Percentiles rank a stretch among this genome's conserved stretches.
Conservation (phyloP, 2,888 invertebrate genomes). For the Clivina fossor region DNA sequence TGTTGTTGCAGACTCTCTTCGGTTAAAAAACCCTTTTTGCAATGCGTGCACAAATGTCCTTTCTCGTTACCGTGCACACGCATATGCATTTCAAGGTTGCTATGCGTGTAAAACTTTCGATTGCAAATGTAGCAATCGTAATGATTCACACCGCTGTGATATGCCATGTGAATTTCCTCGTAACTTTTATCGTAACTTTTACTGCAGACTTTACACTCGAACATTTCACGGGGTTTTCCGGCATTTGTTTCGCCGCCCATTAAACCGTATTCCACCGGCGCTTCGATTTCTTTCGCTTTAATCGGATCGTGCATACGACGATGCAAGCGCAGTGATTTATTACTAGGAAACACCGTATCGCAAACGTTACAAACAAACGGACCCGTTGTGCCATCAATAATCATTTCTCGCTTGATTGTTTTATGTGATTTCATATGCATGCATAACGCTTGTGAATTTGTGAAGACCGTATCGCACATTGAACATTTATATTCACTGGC, state of each 20-base stretch:
- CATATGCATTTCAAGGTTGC: conserved; percentile 72
- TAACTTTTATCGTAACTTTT: conserved; percentile 56
- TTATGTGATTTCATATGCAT: conserved; percentile 65
- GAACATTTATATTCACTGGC: conserved; percentile 51
- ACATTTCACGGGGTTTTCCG: conserved; percentile 51
- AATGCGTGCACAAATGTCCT: conserved; percentile 52
- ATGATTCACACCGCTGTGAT: conserved; percentile 62
- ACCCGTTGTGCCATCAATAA: conserved; percentile 42
- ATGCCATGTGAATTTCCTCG: conserved; percentile 65
- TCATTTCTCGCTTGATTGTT: conserved; percentile 41
- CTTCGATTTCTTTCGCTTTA: conserved; percentile 57
- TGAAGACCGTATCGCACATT: conserved; percentile 56
- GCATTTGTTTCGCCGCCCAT: conserved; percentile 46
- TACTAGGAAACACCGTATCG: conserved; percentile 66
- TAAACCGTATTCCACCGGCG: conserved; percentile 53
- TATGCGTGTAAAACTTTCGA: conserved; percentile 66
- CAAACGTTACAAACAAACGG: conserved; percentile 65
- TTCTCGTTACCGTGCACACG: conserved; percentile 65
- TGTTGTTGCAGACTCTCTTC: conserved; percentile 48
- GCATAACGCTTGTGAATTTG: conserved; percentile 60
- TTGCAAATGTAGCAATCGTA: conserved; percentile 71
- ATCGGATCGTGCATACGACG: conserved; percentile 74
- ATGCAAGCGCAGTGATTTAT: conserved; percentile 69
- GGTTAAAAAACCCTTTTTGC: conserved; percentile 50
- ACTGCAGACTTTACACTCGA: conserved; percentile 55